Base-by-base conservation (phyloP, 2,888 invertebrate species). In the Spilosoma lubricipeda region DNA sequence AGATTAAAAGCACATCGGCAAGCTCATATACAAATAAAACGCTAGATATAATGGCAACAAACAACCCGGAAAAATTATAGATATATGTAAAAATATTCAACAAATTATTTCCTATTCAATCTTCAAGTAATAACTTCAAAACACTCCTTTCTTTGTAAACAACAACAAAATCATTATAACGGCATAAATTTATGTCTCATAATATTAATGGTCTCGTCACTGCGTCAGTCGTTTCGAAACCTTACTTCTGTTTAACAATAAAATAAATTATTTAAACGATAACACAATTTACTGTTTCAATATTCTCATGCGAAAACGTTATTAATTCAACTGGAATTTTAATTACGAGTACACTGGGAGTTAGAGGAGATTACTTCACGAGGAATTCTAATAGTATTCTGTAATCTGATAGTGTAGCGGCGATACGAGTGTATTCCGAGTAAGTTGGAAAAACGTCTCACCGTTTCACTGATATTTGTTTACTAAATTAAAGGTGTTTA, bases 331-430 rank as follows among this genome's bases (percentile, higher is more conserved):
- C 18, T 45, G 65, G 73, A 75, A 79, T 81, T 82, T 83, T 80
- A 81, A 84, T 84, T 80, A 77, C 74, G 80, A 72, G 30, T 15
- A 59, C 27, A 30, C 48, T 45, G 52, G 48, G 64, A 75, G 81
- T 52, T 23, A 77, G 78, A 80, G 72, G 69, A 80, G 72, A 77
- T 76, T 74, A 74, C 75, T 70, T 76, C 36, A 67, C 36, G 33
- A 64, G 77, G 59, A 71, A 76, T 77, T 72, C 36, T 66, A 45
- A 59, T 75, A 39, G 71, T 23, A 39, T 70, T 63, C 42, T 74
- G 63, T 64, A 71, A 68, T 70, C 56, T 67, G 56, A 66, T 70
- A 27, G 36, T 42, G 30, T 48, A 67, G 70, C 11, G 30, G 18
- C 42, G 67, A 64, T 48, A 48, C 30, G 42, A 59, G 39, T n/a